These are phyloP conservation scores for Schlechtendalia chinensis DNA, from an alignment of 1,140 invertebrate species.

Conservation along the genomic window DNA sequence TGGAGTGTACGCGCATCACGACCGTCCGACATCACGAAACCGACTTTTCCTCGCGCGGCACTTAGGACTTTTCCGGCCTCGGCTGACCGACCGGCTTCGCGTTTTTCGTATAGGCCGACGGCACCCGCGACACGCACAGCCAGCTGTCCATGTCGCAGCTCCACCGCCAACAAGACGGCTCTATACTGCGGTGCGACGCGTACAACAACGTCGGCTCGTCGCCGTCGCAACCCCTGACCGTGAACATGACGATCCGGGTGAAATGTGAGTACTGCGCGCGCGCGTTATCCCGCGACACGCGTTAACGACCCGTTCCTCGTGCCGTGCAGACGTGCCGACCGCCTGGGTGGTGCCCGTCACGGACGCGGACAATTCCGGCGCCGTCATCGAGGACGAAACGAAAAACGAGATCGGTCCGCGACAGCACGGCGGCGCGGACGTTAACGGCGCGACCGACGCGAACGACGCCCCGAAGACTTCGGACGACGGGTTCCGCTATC, in stretches of 20 bases:
- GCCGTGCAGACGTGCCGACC: conserved; percentile 15
- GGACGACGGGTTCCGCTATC: background rate
- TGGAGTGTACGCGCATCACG: too few species aligned
- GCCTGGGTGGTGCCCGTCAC: conserved; percentile 23
- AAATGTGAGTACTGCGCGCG: conserved; percentile 38
- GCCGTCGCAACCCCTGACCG: conserved; percentile 7
- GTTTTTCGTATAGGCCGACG: conserved; percentile 62
- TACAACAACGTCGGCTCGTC: conserved; percentile 68
- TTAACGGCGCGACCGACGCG: background rate
- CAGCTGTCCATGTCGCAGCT: conserved; percentile 71
- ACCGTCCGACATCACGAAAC: too few species aligned
- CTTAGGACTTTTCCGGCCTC: too few species aligned
- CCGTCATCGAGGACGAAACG: conserved; percentile 10
- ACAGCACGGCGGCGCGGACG: background rate
- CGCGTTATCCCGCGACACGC: too few species aligned
- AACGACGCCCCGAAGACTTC: background rate
- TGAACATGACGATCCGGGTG: conserved; percentile 41
- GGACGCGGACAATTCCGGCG: conserved; percentile 12
- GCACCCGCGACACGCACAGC: conserved; percentile 75
- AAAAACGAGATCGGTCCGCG: conserved; percentile 4
- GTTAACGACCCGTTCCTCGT: too few species aligned
- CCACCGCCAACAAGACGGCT: conserved; percentile 76
- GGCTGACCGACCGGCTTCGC: too few species aligned
- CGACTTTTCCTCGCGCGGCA: too few species aligned
- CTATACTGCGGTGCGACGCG: conserved; percentile 74